Evolutionary conservation across 2,797 vertebrate genomes (phyloP).

Genomic region (Periparus ater): DNA sequence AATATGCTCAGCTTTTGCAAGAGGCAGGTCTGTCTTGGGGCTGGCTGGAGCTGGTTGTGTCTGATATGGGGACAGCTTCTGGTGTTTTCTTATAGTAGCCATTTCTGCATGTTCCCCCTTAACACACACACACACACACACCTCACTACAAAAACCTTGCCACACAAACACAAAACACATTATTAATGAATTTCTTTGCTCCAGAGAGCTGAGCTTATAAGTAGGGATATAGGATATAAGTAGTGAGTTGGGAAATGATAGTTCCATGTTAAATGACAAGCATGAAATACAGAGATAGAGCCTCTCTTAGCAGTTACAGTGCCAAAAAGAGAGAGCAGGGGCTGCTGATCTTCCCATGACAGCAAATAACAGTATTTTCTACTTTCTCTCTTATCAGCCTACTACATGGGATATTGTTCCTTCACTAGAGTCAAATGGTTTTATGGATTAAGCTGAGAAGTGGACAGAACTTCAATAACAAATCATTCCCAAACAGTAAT

Average conservation of each 20-base stretch:
- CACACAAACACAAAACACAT: not conserved
- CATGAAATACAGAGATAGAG: not conserved
- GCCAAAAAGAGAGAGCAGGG: not conserved
- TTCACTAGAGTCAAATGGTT: conserved; percentile 44
- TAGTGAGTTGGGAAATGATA: not conserved
- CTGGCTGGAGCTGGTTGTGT: not conserved
- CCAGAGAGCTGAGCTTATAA: not conserved
- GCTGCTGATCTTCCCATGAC: not conserved
- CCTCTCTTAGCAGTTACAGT: not conserved
- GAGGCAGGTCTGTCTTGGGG: accelerated
- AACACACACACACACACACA: accelerated
- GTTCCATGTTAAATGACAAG: not conserved
- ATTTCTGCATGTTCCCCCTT: accelerated
- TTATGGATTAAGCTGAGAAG: conserved; percentile 65
- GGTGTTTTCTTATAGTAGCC: not conserved
- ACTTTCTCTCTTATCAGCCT: conserved; percentile 44
- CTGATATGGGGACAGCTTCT: not conserved
- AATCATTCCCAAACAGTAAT: conserved; percentile 60
- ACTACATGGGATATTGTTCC: conserved; percentile 38
- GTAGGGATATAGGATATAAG: not conserved
- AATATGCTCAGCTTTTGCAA: not conserved
- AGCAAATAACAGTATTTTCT: conserved; percentile 46
- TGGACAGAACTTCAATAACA: conserved; percentile 69
- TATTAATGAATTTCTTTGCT: not conserved
- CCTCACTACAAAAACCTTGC: not conserved